Evolutionary conservation across 2,113 vertebrate species (phyloP).

Genomic region (Etia nguti): DNA sequence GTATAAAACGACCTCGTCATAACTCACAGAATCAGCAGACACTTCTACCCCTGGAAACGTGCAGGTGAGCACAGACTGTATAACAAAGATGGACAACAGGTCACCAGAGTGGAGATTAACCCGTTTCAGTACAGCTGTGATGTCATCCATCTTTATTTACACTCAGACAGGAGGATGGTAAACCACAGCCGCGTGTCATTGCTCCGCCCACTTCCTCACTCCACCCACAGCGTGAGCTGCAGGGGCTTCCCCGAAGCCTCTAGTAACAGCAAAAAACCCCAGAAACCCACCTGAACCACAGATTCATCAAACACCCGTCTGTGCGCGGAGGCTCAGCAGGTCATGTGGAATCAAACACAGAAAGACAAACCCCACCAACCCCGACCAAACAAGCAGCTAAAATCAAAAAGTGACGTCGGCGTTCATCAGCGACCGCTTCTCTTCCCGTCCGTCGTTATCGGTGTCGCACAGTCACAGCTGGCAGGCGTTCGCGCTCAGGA

Average conservation of each 20-base stretch:
- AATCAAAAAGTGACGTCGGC: not conserved
- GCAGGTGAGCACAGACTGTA: not conserved
- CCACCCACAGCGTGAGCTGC: not conserved
- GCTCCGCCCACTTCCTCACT: not conserved
- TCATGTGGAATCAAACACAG: not conserved
- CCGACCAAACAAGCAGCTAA: not conserved
- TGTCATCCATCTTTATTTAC: not conserved
- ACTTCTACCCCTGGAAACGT: not conserved
- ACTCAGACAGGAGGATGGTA: not conserved
- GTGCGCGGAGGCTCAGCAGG: fast-evolving
- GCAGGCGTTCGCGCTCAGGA: not conserved
- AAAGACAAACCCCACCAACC: not conserved
- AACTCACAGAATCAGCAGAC: not conserved
- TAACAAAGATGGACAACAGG: not conserved
- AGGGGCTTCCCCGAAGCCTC: not conserved
- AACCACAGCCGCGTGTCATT: not conserved
- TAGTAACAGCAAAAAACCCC: not conserved
- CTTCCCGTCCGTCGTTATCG: not conserved
- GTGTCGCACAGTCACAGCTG: not conserved
- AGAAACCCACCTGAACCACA: not conserved
- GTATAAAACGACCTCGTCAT: not conserved
- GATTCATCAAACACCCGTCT: not conserved
- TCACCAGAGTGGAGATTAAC: fast-evolving
- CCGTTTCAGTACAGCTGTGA: not conserved
- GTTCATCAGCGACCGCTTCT: not conserved